Conservation (phyloP, 2,797 vertebrate species). For the Sarcophilus harrisii region DNA sequence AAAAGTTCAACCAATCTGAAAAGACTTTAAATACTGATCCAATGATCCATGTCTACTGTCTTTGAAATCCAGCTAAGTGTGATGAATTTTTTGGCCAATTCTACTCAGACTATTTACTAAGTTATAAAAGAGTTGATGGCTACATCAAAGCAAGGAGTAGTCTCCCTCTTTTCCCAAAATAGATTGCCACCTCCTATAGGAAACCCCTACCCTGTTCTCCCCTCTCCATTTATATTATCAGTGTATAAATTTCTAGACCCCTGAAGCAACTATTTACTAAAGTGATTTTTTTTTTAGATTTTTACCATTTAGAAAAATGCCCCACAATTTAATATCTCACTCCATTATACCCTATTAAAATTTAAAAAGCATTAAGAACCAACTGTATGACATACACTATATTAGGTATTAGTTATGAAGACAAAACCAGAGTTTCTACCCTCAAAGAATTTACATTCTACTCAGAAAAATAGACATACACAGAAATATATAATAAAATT, state of each 20-base stretch:
- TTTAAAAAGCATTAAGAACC: background rate
- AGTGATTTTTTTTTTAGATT: no score
- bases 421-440: background rate
- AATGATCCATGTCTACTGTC: background rate
- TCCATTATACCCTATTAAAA: background rate
- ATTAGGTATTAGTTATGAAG: background rate
- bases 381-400: background rate
- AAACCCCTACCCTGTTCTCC: no score
- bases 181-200: no score
- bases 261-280: background rate
- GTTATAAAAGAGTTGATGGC: background rate
- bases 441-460: background rate
- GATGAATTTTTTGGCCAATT: background rate
- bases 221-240: no score
- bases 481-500: background rate
- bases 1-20: background rate
- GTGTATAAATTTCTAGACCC: background rate
- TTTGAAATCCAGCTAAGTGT: background rate
- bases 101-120: background rate
- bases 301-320: background rate
- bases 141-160: background rate
- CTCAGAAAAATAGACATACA: background rate
- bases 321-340: background rate
- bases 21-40: background rate
- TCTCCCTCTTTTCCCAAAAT: background rate